phyloP scores from a whole-genome alignment of 2,888 invertebrate genomes.

The Lepidocyrtinus sp. region DNA sequence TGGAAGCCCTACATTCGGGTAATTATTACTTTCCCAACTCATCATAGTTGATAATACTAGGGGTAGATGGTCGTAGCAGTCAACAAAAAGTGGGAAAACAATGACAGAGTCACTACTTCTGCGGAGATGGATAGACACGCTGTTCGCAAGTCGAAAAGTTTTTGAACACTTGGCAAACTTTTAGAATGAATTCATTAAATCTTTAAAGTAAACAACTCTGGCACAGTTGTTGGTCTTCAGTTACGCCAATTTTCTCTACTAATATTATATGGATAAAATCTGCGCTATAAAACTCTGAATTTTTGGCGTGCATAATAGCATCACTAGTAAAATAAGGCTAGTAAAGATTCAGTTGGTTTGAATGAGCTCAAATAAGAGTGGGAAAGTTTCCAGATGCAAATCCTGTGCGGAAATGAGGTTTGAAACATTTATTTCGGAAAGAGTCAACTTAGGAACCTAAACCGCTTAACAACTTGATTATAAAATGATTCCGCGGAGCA shows the following conservation, averaged over 20 bases:
- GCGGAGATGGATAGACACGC: neutral
- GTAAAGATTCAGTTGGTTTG: too few relatives aligned
- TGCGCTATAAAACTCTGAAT: neutral
- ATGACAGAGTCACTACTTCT: too few relatives aligned
- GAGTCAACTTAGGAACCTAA: neutral
- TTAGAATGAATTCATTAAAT: neutral
- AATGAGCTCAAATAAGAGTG: too few relatives aligned
- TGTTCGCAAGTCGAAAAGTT: neutral
- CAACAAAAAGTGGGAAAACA: too few relatives aligned
- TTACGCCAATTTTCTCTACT: neutral
- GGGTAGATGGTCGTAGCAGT: too few relatives aligned
- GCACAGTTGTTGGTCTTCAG: neutral
- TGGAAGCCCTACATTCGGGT: too few relatives aligned
- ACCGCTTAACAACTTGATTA: neutral
- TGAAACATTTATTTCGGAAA: conserved; percentile 3
- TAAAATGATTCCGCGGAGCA: neutral
- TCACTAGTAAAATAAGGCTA: neutral
- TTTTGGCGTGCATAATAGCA: neutral
- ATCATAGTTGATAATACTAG: too few relatives aligned
- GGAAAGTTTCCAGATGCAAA: too few relatives aligned
- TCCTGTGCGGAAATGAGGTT: conserved; percentile 2
- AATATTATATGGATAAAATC: neutral
- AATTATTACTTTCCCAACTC: too few relatives aligned
- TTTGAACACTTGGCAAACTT: neutral
- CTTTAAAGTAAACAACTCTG: neutral